A percentile compares a stretch with the other conserved stretches of the same genome.
These are phyloP conservation scores for Petrocephalus microphthalmus DNA, from an alignment of 2,113 vertebrate species.

Conservation along the genomic window DNA sequence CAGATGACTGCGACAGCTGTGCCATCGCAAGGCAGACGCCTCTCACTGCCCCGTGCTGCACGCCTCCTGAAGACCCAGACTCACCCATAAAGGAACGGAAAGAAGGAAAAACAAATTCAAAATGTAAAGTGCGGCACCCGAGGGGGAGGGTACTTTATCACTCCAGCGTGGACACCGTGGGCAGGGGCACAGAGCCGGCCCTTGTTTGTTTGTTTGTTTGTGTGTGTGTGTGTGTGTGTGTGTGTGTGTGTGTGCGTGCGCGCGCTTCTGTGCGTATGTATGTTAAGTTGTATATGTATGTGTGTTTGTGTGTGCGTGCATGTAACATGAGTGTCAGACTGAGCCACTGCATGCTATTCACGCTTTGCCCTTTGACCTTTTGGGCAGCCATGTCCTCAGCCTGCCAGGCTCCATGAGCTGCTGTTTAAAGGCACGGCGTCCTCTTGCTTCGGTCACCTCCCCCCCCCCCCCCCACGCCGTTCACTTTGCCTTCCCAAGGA, in stretches of 20 bases:
- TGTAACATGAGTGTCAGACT: neutral
- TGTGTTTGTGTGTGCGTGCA: neutral
- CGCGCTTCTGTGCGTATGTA: neutral
- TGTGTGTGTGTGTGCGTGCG: neutral
- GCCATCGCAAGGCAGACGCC: conserved; percentile 19
- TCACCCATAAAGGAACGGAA: neutral
- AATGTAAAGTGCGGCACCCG: neutral
- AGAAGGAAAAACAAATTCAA: neutral
- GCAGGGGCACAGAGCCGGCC: neutral
- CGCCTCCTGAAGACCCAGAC: neutral
- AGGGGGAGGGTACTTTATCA: neutral
- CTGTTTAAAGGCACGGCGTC: neutral
- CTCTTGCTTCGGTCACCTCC: neutral
- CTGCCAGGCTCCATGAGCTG: neutral
- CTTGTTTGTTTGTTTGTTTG: neutral
- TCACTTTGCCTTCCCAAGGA: conserved; percentile 16
- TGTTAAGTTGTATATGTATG: neutral
- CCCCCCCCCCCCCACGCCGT: neutral
- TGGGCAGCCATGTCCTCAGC: conserved; percentile 14
- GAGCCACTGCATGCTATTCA: conserved; percentile 4
- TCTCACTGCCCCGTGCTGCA: neutral
- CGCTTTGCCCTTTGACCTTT: neutral
- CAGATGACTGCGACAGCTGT: conserved; percentile 65
- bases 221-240: neutral
- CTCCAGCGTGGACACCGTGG: neutral